Percentiles rank a stretch among this genome's conserved stretches.
Evolutionary conservation across 2,888 invertebrate species (phyloP).

Genomic region (Microctonus hyperodae): DNA sequence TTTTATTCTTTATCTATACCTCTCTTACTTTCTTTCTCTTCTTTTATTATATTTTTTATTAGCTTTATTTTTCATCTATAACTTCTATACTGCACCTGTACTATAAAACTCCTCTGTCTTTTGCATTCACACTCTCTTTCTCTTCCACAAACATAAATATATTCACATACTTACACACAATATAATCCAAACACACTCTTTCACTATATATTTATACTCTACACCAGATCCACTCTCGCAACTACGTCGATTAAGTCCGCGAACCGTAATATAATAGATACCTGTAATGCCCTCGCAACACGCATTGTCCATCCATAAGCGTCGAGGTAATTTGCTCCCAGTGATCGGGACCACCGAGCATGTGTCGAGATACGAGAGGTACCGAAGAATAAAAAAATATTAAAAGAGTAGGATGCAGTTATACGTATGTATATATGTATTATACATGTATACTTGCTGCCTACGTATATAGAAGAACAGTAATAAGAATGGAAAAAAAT

Average conservation of each 20-base stretch:
- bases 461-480: not conserved
- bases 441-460: not conserved
- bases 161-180: no score
- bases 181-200: no score
- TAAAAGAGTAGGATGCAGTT: conserved; percentile 3
- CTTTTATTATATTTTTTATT: conserved; percentile 16
- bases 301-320: conserved; percentile 36
- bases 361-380: conserved; percentile 25
- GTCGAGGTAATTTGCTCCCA: conserved; percentile 33
- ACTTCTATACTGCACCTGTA: not conserved
- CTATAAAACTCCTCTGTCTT: conserved; percentile 1
- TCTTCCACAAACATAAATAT: no score
- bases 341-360: conserved; percentile 33
- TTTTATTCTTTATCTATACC: not conserved
- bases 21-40: not conserved
- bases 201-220: conserved; percentile 31
- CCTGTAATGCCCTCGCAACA: conserved; percentile 35
- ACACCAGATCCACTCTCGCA: conserved; percentile 20
- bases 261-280: conserved; percentile 43
- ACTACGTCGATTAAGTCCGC: conserved; percentile 44
- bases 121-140: not conserved
- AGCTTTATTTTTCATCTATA: conserved; percentile 27
- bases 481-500: not conserved
- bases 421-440: no score
- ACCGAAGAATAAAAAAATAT: no score